Conservation (phyloP, 2,113 vertebrate species). For the Oryzias celebensis region DNA sequence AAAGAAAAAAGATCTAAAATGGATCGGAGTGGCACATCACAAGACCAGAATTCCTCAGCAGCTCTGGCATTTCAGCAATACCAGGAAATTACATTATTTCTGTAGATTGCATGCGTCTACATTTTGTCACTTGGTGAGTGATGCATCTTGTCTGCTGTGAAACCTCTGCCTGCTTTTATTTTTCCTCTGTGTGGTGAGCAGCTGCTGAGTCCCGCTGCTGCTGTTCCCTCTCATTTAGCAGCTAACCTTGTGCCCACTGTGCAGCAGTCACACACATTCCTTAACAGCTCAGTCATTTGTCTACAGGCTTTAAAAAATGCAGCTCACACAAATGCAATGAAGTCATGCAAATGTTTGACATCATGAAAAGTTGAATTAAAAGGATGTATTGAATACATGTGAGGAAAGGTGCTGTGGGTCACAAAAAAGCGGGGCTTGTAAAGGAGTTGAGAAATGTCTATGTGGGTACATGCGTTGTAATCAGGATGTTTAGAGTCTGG, state of each 20-base stretch:
- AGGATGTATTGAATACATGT: constrained; percentile 31
- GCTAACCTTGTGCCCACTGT: constrained; percentile 46
- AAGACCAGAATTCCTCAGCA: constrained; percentile 34
- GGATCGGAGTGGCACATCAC: constrained; percentile 13
- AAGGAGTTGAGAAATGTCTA: no score
- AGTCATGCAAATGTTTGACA: constrained; percentile 53
- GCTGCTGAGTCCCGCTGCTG: constrained; percentile 58
- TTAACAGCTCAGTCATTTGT: constrained; percentile 59
- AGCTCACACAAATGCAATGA: constrained; percentile 53
- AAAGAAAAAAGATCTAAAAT: no score
- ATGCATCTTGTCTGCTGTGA: constrained; percentile 60
- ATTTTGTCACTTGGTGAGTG: constrained; percentile 13
- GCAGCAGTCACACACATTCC: constrained; percentile 67
- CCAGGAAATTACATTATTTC: constrained; percentile 52
- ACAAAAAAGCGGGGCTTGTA: not conserved
- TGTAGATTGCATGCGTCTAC: constrained; percentile 4
- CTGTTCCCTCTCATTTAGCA: constrained; percentile 61
- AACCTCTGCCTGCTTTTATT: constrained; percentile 46
- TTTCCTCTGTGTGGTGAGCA: constrained; percentile 40
- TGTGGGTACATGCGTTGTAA: no score
- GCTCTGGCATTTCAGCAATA: constrained; percentile 35
- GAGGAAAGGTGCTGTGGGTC: constrained; percentile 1
- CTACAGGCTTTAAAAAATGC: constrained; percentile 54
- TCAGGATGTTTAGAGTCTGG: no score
- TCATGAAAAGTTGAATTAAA: constrained; percentile 45